A percentile compares a stretch with the other conserved stretches of the same genome.
These are phyloP conservation scores for Okapia johnstoni DNA, from an alignment of 2,113 vertebrate species.

Conservation along the genomic window DNA sequence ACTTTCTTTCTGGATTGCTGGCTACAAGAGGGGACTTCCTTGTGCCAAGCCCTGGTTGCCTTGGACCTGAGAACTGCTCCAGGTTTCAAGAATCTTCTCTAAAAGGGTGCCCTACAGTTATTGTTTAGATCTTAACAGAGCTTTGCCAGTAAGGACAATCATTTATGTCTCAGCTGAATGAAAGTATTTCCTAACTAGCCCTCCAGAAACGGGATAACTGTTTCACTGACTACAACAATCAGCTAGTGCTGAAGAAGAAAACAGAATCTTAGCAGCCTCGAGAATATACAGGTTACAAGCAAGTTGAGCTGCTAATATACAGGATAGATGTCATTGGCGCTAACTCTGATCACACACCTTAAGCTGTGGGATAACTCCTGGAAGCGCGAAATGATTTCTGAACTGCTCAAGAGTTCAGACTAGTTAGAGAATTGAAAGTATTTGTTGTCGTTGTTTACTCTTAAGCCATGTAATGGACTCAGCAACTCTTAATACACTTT, in stretches of 20 bases:
- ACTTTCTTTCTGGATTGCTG: neutral
- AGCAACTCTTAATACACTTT: neutral
- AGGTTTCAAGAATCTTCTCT: neutral
- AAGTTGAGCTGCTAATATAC: neutral
- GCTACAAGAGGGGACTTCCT: neutral
- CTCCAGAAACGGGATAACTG: neutral
- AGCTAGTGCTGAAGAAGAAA: neutral
- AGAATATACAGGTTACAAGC: neutral
- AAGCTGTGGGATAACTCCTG: conserved; percentile 48
- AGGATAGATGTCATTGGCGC: conserved; percentile 55
- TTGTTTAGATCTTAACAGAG: neutral
- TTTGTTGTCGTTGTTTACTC: conserved; percentile 37
- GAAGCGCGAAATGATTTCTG: conserved; percentile 60
- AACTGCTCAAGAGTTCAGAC: conserved; percentile 69
- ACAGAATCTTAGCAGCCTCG: neutral
- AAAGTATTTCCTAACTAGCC: neutral
- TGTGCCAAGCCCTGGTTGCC: neutral
- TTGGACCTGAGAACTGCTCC: neutral
- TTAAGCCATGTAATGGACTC: conserved; percentile 79
- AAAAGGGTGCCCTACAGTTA: neutral
- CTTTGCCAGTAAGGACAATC: neutral
- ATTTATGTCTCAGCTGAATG: neutral
- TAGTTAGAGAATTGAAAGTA: conserved; percentile 61
- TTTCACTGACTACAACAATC: neutral
- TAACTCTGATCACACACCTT: conserved; percentile 44